Percentiles rank a stretch among this genome's conserved stretches.
Conservation (phyloP, 2,888 invertebrate genomes). For the Tetragnatha montana region DNA sequence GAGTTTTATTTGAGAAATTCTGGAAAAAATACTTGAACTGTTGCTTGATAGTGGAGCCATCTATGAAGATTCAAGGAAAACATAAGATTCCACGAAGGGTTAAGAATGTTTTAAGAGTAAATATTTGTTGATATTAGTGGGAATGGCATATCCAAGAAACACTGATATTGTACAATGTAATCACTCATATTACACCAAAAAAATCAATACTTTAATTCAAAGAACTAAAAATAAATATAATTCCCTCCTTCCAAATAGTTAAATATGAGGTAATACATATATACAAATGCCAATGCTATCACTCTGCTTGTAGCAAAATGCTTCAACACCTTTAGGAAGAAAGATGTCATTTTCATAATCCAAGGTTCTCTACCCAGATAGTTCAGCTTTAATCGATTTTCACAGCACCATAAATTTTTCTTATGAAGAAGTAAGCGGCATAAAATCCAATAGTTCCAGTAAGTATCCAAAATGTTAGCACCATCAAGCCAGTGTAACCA, state of each 20-base stretch:
- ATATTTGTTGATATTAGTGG: too few species aligned
- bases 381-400: slow-evolving; percentile 89
- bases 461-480: slow-evolving; percentile 96
- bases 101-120: too few species aligned
- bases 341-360: slow-evolving; percentile 5
- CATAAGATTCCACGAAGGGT: too few species aligned
- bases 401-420: slow-evolving; percentile 98
- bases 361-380: slow-evolving; percentile 4
- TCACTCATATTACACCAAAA: too few species aligned
- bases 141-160: too few species aligned
- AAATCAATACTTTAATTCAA: not conserved
- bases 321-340: not conserved
- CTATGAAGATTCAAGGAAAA: too few species aligned
- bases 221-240: slow-evolving; percentile 24
- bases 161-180: too few species aligned
- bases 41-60: too few species aligned
- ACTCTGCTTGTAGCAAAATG: slow-evolving; percentile 12
- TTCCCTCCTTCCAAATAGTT: slow-evolving; percentile 19
- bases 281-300: slow-evolving; percentile 21
- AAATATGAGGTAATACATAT: slow-evolving; percentile 32
- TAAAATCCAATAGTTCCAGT: slow-evolving; percentile 98
- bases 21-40: too few species aligned
- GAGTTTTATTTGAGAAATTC: too few species aligned
- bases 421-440: slow-evolving; percentile 98
- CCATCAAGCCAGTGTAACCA: slow-evolving; percentile 98